Conservation (phyloP, 2,888 invertebrate species). For the Ganaspis brasiliensis region DNA sequence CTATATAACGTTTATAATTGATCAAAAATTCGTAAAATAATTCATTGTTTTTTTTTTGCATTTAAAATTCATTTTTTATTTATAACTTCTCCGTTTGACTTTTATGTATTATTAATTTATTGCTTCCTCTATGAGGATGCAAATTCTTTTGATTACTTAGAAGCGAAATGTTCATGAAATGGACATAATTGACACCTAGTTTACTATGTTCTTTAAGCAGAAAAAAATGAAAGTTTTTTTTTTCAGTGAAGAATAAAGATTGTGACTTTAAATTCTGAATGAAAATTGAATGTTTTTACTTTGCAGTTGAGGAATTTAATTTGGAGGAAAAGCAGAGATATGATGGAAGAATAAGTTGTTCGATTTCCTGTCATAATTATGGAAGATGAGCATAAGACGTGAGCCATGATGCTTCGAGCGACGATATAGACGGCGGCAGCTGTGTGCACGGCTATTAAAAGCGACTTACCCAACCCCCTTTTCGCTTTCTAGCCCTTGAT, state of each 20-base stretch:
- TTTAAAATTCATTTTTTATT: too few relatives aligned
- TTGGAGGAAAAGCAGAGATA: constrained; percentile 39
- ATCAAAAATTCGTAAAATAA: too few relatives aligned
- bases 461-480: constrained; percentile 75
- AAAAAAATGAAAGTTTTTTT: constrained; percentile 51
- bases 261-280: constrained; percentile 25
- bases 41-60: too few relatives aligned
- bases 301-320: constrained; percentile 32
- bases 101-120: too few relatives aligned
- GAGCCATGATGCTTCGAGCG: constrained; percentile 49
- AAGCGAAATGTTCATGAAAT: too few relatives aligned
- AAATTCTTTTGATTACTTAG: too few relatives aligned
- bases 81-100: too few relatives aligned
- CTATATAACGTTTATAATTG: too few relatives aligned
- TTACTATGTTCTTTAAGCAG: too few relatives aligned
- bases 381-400: constrained; percentile 50
- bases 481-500: constrained; percentile 49
- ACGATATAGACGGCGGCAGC: constrained; percentile 72
- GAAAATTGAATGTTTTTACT: constrained; percentile 21
- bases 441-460: constrained; percentile 77
- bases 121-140: too few relatives aligned
- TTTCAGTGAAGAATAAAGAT: too few relatives aligned
- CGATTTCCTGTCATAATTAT: constrained; percentile 57
- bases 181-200: too few relatives aligned
- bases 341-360: constrained; percentile 14